Conservation (phyloP, 2,888 invertebrate genomes). For the Margaritifera margaritifera region DNA sequence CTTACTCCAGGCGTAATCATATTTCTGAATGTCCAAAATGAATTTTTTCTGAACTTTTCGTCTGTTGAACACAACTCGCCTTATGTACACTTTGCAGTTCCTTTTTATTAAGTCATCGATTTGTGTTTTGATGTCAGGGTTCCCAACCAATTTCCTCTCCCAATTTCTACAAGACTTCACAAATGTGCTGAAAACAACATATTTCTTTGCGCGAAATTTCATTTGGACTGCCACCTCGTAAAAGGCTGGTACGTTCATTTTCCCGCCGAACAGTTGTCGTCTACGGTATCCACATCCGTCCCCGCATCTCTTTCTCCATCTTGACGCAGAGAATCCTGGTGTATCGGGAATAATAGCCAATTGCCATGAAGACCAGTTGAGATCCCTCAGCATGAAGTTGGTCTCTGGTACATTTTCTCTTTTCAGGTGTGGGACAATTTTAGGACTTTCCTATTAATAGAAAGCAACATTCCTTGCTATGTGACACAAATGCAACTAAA, state of each 20-base stretch:
- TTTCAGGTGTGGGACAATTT: constrained; percentile 22
- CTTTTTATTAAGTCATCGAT: constrained; percentile 35
- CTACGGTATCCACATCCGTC: constrained; percentile 31
- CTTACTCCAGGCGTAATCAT: constrained; percentile 42
- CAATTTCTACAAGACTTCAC: constrained; percentile 19
- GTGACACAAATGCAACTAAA: too few relatives aligned
- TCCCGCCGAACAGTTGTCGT: constrained; percentile 33
- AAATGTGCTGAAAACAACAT: constrained; percentile 40
- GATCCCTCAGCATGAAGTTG: constrained; percentile 40
- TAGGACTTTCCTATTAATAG: not conserved
- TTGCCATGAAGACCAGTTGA: constrained; percentile 47
- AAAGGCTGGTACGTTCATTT: constrained; percentile 37
- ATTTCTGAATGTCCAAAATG: constrained; percentile 23
- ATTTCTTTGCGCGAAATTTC: constrained; percentile 24
- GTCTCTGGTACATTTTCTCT: constrained; percentile 42
- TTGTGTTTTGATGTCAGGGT: constrained; percentile 29
- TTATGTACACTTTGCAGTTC: constrained; percentile 33
- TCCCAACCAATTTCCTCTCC: constrained; percentile 39
- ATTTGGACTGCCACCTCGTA: constrained; percentile 47
- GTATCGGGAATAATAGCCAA: constrained; percentile 25
- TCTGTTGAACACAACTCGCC: constrained; percentile 28
- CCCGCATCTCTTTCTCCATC: constrained; percentile 25
- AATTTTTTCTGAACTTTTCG: constrained; percentile 17
- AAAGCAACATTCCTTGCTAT: too few relatives aligned
- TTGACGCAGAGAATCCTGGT: too few relatives aligned